A percentile compares a stretch with the other conserved stretches of the same genome.
phyloP scores from a whole-genome alignment of 2,113 vertebrate species.

The Stomatorhinus ivindoensis region DNA sequence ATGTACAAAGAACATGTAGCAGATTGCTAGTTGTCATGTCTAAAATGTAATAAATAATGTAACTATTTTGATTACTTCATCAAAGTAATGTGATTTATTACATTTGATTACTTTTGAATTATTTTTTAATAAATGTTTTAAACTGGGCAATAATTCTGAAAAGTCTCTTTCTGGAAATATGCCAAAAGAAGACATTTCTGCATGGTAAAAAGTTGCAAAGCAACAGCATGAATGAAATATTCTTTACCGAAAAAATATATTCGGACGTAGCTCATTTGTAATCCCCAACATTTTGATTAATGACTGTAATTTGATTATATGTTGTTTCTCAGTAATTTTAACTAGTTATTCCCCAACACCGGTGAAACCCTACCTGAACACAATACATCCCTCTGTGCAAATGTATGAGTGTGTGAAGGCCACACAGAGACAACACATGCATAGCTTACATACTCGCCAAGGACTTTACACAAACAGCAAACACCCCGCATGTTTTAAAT shows the following conservation, averaged over 20 bases:
- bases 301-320: background rate
- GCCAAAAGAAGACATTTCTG: background rate
- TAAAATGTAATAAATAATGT: background rate
- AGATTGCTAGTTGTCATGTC: background rate
- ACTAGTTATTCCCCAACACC: background rate
- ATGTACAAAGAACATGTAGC: background rate
- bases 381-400: background rate
- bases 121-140: background rate
- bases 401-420: background rate
- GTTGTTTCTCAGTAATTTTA: background rate
- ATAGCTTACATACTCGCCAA: background rate
- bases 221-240: background rate
- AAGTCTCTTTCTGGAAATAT: background rate
- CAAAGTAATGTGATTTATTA: background rate
- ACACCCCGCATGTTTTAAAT: background rate
- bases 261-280: background rate
- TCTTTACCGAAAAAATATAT: background rate
- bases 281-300: background rate
- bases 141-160: background rate
- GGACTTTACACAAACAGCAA: background rate
- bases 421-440: background rate
- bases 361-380: background rate
- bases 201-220: background rate
- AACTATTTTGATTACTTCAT: background rate
- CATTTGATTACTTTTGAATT: background rate